Evolutionary conservation across 2,113 vertebrate genomes (phyloP).

Genomic region (Malurus melanocephalus): DNA sequence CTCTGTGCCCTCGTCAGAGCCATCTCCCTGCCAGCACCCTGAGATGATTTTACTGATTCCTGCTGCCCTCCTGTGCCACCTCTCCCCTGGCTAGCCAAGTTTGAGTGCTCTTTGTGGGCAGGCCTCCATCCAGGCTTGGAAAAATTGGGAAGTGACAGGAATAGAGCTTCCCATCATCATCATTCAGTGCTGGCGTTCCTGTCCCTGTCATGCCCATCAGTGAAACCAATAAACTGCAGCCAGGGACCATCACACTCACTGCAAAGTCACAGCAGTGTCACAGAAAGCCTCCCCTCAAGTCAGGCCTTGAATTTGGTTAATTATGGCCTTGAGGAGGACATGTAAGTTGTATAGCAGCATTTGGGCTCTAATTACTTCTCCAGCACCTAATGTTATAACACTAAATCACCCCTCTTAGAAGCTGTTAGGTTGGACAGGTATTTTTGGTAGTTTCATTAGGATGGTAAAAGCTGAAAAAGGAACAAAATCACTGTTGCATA

Average conservation of each 20-base stretch:
- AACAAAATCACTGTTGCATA: not conserved
- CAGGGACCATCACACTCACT: not conserved
- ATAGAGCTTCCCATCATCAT: accelerated
- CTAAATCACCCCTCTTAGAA: not conserved
- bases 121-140: not conserved
- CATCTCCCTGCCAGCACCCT: not conserved
- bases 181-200: not conserved
- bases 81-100: not conserved
- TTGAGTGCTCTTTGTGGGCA: accelerated
- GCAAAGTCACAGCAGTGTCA: not conserved
- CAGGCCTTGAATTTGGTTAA: not conserved
- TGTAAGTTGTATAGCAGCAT: not conserved
- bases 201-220: accelerated
- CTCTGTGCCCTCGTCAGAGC: not conserved
- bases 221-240: not conserved
- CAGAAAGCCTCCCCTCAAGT: not conserved
- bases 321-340: not conserved
- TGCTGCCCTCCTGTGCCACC: not conserved
- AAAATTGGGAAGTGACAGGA: not conserved
- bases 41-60: not conserved
- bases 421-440: not conserved
- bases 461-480: not conserved
- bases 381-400: not conserved
- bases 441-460: not conserved
- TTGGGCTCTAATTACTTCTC: not conserved